Conservation (phyloP, 2,113 vertebrate species). For the Grallaria varia region DNA sequence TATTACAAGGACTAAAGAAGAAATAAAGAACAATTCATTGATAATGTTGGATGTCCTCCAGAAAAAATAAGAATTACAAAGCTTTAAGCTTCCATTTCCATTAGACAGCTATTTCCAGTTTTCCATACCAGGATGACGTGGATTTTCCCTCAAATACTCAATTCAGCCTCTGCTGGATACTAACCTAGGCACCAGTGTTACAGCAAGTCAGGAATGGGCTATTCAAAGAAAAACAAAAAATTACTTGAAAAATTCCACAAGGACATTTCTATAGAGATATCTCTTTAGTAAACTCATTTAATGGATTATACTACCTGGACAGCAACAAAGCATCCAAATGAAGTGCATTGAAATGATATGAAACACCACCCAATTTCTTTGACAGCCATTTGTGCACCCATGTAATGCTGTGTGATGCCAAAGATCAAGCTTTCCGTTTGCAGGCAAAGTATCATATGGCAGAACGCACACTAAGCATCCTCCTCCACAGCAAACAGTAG, state of each 20-base stretch:
- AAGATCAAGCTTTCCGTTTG: slow-evolving; percentile 13
- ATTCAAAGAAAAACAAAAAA: neutral
- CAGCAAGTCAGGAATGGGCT: neutral
- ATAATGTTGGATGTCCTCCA: neutral
- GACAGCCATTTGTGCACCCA: neutral
- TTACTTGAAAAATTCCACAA: neutral
- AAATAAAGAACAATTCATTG: neutral
- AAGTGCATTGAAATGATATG: neutral
- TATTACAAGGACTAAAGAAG: neutral
- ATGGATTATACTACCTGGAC: neutral
- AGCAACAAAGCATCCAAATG: neutral
- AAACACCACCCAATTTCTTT: neutral
- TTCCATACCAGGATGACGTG: neutral
- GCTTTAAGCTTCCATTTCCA: neutral
- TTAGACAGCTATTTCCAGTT: neutral
- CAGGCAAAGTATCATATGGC: neutral
- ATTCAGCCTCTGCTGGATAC: neutral
- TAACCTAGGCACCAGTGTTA: neutral
- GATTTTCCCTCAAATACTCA: neutral
- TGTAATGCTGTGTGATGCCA: neutral
- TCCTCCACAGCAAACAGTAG: neutral
- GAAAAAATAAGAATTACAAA: neutral
- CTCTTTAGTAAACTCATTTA: neutral
- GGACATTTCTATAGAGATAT: neutral
- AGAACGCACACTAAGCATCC: neutral